Evolutionary conservation across 2,797 vertebrate genomes (phyloP).

Genomic region (Mus caroli): DNA sequence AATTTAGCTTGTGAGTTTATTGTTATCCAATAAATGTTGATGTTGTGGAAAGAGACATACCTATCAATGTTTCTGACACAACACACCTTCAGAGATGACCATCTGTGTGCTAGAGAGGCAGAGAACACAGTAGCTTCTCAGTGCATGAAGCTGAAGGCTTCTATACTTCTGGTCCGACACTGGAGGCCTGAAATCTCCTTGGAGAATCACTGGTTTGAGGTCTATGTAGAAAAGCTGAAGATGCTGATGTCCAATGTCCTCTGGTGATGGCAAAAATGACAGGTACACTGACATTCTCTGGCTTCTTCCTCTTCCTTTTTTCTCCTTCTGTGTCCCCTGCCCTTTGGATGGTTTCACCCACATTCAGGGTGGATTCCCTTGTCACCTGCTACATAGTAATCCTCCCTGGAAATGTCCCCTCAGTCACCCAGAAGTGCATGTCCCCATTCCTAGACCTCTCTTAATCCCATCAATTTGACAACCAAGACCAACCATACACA

Average conservation of each 20-base stretch:
- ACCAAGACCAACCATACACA: not conserved
- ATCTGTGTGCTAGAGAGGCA: not conserved
- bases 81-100: not conserved
- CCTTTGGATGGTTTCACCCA: not conserved
- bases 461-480: not conserved
- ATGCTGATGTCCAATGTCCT: not conserved
- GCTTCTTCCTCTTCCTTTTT: not conserved
- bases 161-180: not conserved
- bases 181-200: not conserved
- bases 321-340: not conserved
- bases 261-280: not conserved
- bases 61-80: not conserved
- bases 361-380: not conserved
- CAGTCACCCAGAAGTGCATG: not conserved
- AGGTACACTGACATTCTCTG: not conserved
- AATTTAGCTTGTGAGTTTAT: not conserved
- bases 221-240: not conserved
- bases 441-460: not conserved
- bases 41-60: not conserved
- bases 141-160: not conserved
- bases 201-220: not conserved
- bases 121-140: not conserved
- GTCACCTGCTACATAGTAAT: not conserved
- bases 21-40: not conserved
- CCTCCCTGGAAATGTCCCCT: not conserved